A percentile compares a stretch with the other conserved stretches of the same genome.
phyloP scores from a whole-genome alignment of 2,888 invertebrate species.

The Tinea semifulvella region DNA sequence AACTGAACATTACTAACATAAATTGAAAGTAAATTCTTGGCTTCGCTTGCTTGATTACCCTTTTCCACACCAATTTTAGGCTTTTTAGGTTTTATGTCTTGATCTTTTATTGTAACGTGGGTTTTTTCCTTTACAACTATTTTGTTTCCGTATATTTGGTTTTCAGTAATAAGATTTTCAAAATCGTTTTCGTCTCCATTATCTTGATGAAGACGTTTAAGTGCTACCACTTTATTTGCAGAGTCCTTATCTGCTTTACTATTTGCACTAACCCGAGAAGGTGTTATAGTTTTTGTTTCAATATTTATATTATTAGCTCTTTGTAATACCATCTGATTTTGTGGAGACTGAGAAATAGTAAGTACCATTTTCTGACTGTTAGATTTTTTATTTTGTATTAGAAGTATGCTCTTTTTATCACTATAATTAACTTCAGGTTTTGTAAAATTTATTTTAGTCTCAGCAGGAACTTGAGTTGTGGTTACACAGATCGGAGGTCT shows the following conservation, averaged over 20 bases:
- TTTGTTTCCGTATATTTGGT: constrained; percentile 64
- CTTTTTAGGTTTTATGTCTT: constrained; percentile 34
- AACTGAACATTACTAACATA: constrained; percentile 56
- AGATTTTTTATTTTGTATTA: constrained; percentile 45
- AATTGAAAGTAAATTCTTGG: constrained; percentile 45
- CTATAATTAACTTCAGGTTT: constrained; percentile 36
- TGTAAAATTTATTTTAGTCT: constrained; percentile 32
- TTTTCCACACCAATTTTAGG: constrained; percentile 2
- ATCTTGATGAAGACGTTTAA: constrained; percentile 57
- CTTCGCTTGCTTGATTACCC: constrained; percentile 29
- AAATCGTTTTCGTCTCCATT: constrained; percentile 62
- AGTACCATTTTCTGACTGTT: constrained; percentile 46
- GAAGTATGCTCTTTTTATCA: constrained; percentile 52
- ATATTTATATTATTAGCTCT: constrained; percentile 40
- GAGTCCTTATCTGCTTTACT: constrained; percentile 47
- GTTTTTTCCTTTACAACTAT: constrained; percentile 66
- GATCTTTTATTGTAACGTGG: constrained; percentile 44
- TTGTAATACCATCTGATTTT: constrained; percentile 42
- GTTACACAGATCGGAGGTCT: neutral
- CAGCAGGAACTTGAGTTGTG: constrained; percentile 23
- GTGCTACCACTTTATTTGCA: constrained; percentile 51
- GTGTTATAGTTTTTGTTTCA: constrained; percentile 59
- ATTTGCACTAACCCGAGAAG: constrained; percentile 50
- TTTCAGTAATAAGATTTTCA: constrained; percentile 63
- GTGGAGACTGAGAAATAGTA: constrained; percentile 39